Evolutionary conservation across 2,888 invertebrate species (phyloP).

Genomic region (Dichetophora obliterata): DNA sequence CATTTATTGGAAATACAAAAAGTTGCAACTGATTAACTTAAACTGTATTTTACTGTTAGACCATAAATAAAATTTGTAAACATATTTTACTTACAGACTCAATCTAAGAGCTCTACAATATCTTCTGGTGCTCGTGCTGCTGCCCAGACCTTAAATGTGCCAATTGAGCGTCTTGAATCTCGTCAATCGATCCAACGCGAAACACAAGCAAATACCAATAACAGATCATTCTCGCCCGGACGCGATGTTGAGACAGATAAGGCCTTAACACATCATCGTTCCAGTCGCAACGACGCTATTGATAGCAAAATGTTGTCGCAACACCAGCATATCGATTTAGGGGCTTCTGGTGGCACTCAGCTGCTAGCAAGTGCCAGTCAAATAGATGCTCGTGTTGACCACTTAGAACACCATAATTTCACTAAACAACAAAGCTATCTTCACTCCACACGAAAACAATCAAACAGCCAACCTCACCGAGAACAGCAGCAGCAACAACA

Average conservation of each 20-base stretch:
- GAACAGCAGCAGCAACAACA: conserved; percentile 40
- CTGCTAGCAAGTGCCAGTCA: conserved; percentile 39
- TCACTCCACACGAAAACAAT: conserved; percentile 62
- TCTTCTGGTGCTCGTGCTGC: conserved; percentile 69
- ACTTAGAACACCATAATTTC: conserved; percentile 58
- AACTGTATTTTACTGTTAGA: too few species aligned
- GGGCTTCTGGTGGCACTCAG: conserved; percentile 14
- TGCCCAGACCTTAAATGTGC: conserved; percentile 69
- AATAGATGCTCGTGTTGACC: conserved; percentile 45
- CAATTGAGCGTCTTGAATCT: conserved; percentile 68
- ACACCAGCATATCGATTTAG: conserved; percentile 44
- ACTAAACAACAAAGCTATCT: conserved; percentile 65
- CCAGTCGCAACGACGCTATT: conserved; percentile 48
- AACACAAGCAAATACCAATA: conserved; percentile 38
- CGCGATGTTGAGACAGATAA: conserved; percentile 32
- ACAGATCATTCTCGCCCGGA: conserved; percentile 16
- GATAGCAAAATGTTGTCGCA: conserved; percentile 49
- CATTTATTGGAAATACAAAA: too few species aligned
- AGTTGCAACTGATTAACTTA: too few species aligned
- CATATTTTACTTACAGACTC: conserved; percentile 57
- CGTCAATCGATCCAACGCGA: conserved; percentile 62
- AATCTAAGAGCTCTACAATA: conserved; percentile 68
- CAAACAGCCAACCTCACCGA: conserved; percentile 51
- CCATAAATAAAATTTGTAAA: too few species aligned
- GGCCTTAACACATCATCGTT: conserved; percentile 45